A percentile compares a stretch with the other conserved stretches of the same genome.
Conservation (phyloP, 1,140 invertebrate genomes). For the Polypedilum pembai region DNA sequence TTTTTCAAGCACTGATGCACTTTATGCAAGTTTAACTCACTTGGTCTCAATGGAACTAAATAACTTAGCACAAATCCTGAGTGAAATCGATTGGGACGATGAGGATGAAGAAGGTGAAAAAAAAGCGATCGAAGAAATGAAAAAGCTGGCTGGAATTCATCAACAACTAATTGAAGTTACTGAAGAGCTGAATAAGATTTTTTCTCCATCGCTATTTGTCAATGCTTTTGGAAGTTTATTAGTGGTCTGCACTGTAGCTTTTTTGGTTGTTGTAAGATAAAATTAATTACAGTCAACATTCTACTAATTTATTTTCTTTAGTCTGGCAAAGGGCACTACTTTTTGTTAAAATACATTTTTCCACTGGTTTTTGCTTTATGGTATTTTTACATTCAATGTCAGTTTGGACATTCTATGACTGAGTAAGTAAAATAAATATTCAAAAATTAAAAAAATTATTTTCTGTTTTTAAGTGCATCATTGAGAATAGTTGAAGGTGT, state of each 20-base stretch:
- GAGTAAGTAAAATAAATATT: background rate
- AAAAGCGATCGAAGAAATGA: background rate
- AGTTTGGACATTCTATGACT: background rate
- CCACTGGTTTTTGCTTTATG: background rate
- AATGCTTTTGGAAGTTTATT: background rate
- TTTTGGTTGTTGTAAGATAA: background rate
- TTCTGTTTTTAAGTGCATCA: background rate
- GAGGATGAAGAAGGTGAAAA: constrained; percentile 6
- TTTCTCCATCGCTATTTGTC: background rate
- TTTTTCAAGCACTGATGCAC: background rate
- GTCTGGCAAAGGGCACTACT: background rate
- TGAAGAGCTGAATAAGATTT: background rate
- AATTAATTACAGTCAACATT: background rate
- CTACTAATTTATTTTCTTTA: background rate
- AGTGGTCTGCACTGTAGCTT: background rate
- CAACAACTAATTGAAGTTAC: background rate
- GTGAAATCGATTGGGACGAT: background rate
- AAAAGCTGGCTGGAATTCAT: background rate
- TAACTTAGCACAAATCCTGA: background rate
- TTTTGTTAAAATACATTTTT: background rate
- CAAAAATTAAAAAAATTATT: background rate
- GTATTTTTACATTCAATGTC: background rate
- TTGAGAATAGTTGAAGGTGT: background rate
- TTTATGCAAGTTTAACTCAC: background rate
- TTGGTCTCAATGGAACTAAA: background rate